Base-by-base conservation (phyloP, 2,113 vertebrate genomes). In the Nematolebias whitei region DNA sequence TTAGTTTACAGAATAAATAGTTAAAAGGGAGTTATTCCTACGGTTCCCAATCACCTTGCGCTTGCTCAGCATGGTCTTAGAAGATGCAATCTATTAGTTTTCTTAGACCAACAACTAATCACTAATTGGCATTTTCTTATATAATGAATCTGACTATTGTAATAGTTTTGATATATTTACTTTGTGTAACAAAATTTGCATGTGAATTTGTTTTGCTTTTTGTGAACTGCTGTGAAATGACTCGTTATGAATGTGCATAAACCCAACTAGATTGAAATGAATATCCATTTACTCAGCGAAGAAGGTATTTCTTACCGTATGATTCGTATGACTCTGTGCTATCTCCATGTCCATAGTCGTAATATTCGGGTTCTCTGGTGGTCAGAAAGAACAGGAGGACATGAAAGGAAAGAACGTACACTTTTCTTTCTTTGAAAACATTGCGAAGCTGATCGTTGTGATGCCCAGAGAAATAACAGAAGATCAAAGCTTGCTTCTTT, bases 331-430 rank as follows among this genome's bases (percentile, higher is more conserved):
- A 93, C 80, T 99, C 96, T 79, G 95, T 95, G 69, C 93, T 91
- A 74, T 99, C 98, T 77, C 98, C 97, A 6, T 99, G 98, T 91
- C 96, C 96, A 71, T 99, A 99, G 90, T 99, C 97, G 71, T 98
- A 98, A 92, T 98, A 99, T 87, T 99, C 96, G 77, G 96, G 93
- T 53, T 98, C 96, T 90, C 97, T 99, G 90, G 44, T 54, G 56
- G 75, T 67, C 50, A 60, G 44, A 78, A 53, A 22, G 10, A 44
- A 49, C 18, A 14, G 40, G 55, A 58, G 29, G 10, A 18, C 13
- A 38, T 2, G 7, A 10, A 14, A 18, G 4, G 4, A 29, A 35
- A 16, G 32, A 35, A 49, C 9, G 1, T 18, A 11, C 12, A 71
- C 32, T 47, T 68, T 78, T 64, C 62, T 67, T 85, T 47, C 79